Base-by-base conservation (phyloP, 2,113 vertebrate genomes). In the Hippopotamus amphibius region DNA sequence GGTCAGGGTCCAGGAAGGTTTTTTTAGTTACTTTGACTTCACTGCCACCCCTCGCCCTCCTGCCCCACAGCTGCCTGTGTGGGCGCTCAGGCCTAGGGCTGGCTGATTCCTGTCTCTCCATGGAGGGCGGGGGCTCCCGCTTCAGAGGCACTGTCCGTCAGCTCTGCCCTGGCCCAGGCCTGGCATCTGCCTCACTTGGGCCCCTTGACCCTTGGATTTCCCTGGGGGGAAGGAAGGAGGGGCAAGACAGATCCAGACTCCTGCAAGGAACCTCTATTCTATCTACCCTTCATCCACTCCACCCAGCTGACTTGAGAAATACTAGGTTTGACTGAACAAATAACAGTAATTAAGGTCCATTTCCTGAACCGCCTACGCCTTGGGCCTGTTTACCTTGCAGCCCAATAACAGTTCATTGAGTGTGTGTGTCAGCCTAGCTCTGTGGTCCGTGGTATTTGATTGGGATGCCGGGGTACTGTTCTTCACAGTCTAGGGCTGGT, bases 331-430 rank as follows among this genome's bases (percentile, higher is more conserved):
- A 93, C 57, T 80, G 80, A 90, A 76, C 89, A 90, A 93, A 97
- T 95, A 87, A 80, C 69, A 84, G 55, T 97, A 92, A 96, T 97
- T 95, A 96, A 95, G 85, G 48, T 57, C 33, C 13, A 28, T 96
- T 96, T 96, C 69, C 89, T 96, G 89, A 76, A 41, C 69, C 53
- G 37, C 92, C 65, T 79, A 7, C 50, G 30, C 63, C 33, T 90
- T 57, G 15, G 74, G 81, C 46, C 76, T 93, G 22, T 95, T 92
- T 76, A 57, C 88, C 41, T 80, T 90, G 65, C 41, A 92, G n/a
- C 79, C 83, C 89, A 69, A 19, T 50, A 80, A 57, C 46, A 65
- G 37, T 55, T 90, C 77, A 24, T 63, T 93, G 57, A 68, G 11
- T 43, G 11, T 43, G 41, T 86, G 16, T 1, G 17, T 53, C 53